Conservation (phyloP, 2,888 invertebrate species). For the Agrochola lychnidis region DNA sequence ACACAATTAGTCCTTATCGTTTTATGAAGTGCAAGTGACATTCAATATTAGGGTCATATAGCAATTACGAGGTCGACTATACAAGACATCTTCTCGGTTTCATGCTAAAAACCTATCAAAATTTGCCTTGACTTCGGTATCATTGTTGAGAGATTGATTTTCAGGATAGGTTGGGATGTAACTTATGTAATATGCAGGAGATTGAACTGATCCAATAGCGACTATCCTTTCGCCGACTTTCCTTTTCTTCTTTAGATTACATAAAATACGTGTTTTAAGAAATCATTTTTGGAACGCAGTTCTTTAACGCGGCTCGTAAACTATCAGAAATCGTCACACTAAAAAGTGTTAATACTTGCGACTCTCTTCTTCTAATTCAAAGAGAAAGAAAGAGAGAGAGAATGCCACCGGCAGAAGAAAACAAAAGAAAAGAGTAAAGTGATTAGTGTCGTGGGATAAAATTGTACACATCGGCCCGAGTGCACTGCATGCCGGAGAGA, state of each 20-base stretch:
- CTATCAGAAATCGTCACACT: too few species aligned
- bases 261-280: not conserved
- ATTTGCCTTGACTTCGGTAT: not conserved
- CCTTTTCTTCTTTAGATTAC: not conserved
- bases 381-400: too few species aligned
- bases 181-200: constrained; percentile 36
- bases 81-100: not conserved
- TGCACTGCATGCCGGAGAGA: too few species aligned
- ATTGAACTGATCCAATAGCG: constrained; percentile 12
- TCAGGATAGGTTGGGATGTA: not conserved
- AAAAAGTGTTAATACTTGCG: too few species aligned
- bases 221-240: too few species aligned
- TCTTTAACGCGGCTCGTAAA: too few species aligned
- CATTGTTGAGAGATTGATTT: not conserved
- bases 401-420: too few species aligned
- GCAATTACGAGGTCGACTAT: not conserved
- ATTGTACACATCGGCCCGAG: too few species aligned
- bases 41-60: not conserved
- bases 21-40: not conserved
- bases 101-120: not conserved
- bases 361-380: too few species aligned
- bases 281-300: too few species aligned
- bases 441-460: too few species aligned
- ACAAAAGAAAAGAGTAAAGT: too few species aligned
- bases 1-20: not conserved